These are phyloP conservation scores for Lampropteryx suffumata DNA, from an alignment of 2,888 invertebrate species.

Conservation along the genomic window DNA sequence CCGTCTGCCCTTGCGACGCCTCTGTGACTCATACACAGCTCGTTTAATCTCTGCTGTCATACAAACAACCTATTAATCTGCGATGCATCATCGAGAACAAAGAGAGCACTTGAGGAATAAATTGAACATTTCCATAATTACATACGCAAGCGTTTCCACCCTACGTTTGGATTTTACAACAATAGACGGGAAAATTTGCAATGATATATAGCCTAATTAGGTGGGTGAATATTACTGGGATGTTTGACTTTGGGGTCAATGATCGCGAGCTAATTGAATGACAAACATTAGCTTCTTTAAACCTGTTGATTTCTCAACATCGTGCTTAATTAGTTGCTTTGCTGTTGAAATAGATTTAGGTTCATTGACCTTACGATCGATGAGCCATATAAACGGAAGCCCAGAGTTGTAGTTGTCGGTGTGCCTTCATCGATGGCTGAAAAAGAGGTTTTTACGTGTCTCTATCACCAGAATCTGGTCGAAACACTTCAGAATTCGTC, in stretches of 20 bases:
- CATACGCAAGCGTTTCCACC: conserved; percentile 43
- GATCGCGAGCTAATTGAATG: neutral
- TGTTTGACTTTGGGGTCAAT: conserved; percentile 5
- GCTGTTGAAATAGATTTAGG: too few relatives aligned
- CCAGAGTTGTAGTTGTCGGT: too few relatives aligned
- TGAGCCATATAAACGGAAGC: too few relatives aligned
- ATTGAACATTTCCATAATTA: conserved; percentile 39
- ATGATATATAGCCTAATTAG: neutral
- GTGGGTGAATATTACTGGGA: neutral
- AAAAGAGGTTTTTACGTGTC: too few relatives aligned
- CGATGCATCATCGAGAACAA: conserved; percentile 38
- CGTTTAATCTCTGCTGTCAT: conserved; percentile 19
- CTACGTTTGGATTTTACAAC: conserved; percentile 20
- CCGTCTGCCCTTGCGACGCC: conserved; percentile 34
- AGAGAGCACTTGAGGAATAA: conserved; percentile 41
- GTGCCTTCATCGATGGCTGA: too few relatives aligned
- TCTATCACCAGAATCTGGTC: too few relatives aligned
- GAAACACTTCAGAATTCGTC: too few relatives aligned
- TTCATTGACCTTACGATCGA: too few relatives aligned
- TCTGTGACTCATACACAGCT: conserved; percentile 38
- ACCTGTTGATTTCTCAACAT: too few relatives aligned
- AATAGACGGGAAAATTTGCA: conserved; percentile 24
- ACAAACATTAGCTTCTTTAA: neutral
- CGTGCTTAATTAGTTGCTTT: too few relatives aligned
- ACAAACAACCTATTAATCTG: conserved; percentile 18